Evolutionary conservation across 2,113 vertebrate species (phyloP).

Genomic region (Sinocyclocheilus anophthalmus): DNA sequence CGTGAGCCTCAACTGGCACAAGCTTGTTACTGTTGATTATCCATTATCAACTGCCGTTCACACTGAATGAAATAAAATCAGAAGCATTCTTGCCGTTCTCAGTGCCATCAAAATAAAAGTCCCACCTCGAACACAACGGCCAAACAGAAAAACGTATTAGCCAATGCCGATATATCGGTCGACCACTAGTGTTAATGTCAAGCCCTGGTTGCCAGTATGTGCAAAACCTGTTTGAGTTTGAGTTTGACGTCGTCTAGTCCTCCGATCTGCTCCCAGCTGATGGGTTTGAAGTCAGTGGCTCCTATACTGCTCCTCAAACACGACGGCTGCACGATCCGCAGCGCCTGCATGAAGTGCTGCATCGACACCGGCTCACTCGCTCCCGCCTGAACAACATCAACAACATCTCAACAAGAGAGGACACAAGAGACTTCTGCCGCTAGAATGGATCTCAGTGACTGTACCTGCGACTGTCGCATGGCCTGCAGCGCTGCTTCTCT

Average conservation of each 20-base stretch:
- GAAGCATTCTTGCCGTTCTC: too few relatives aligned
- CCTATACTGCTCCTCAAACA: conserved; percentile 85
- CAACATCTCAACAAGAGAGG: background rate
- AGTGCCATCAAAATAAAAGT: too few relatives aligned
- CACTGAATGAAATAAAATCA: too few relatives aligned
- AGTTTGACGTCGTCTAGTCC: conserved; percentile 92
- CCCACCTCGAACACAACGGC: too few relatives aligned
- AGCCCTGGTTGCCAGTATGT: too few relatives aligned
- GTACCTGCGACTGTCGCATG: conserved; percentile 81
- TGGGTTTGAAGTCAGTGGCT: conserved; percentile 78
- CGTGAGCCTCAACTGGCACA: too few relatives aligned
- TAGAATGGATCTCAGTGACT: too few relatives aligned
- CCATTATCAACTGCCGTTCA: too few relatives aligned
- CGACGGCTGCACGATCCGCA: conserved; percentile 86
- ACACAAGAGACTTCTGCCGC: background rate
- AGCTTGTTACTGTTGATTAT: too few relatives aligned
- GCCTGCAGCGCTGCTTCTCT: conserved; percentile 88
- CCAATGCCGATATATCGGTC: too few relatives aligned
- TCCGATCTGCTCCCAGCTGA: conserved; percentile 91
- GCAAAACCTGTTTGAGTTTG: conserved; percentile 77
- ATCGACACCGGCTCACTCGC: conserved; percentile 68
- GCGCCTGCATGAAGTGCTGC: conserved; percentile 82
- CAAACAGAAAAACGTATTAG: too few relatives aligned
- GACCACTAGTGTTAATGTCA: too few relatives aligned
- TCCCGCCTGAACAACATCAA: conserved; percentile 69